Evolutionary conservation across 2,888 invertebrate species (phyloP).

Genomic region (Anarsia innoxiella): DNA sequence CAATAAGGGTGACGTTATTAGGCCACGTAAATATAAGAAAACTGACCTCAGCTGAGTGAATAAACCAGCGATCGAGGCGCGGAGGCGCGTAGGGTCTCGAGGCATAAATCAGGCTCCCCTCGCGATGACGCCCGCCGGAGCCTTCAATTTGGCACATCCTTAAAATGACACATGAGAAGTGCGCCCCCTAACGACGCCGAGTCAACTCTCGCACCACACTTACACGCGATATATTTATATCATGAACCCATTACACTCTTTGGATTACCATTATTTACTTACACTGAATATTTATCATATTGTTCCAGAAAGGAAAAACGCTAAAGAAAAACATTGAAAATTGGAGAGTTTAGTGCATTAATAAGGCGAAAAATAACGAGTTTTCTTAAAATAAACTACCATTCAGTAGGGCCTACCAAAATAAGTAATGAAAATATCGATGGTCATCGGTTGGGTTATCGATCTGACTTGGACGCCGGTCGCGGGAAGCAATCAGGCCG

Average conservation of each 20-base stretch:
- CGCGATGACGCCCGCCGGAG: constrained; percentile 64
- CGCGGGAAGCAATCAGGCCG: constrained; percentile 72
- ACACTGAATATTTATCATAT: too few relatives aligned
- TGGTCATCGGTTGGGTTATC: constrained; percentile 11
- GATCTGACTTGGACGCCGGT: constrained; percentile 28
- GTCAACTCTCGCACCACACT: constrained; percentile 49
- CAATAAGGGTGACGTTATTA: constrained; percentile 46
- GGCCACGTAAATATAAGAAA: constrained; percentile 47
- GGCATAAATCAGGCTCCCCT: constrained; percentile 71
- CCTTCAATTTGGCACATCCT: constrained; percentile 76
- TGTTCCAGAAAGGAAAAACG: too few relatives aligned
- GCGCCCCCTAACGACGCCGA: constrained; percentile 64
- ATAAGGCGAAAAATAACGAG: too few relatives aligned
- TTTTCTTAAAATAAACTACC: too few relatives aligned
- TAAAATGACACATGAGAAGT: constrained; percentile 74
- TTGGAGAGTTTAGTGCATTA: too few relatives aligned
- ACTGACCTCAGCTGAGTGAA: constrained; percentile 70
- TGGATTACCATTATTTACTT: constrained; percentile 23
- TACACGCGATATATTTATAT: constrained; percentile 46
- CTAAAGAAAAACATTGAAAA: too few relatives aligned
- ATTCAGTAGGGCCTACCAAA: constrained; percentile 7
- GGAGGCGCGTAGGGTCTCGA: constrained; percentile 43
- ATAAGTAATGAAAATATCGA: constrained; percentile 8
- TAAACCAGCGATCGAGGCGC: constrained; percentile 62
- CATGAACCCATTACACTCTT: constrained; percentile 31